Evolutionary conservation across 2,113 vertebrate genomes (phyloP).

Genomic region (Montifringilla adamsi): DNA sequence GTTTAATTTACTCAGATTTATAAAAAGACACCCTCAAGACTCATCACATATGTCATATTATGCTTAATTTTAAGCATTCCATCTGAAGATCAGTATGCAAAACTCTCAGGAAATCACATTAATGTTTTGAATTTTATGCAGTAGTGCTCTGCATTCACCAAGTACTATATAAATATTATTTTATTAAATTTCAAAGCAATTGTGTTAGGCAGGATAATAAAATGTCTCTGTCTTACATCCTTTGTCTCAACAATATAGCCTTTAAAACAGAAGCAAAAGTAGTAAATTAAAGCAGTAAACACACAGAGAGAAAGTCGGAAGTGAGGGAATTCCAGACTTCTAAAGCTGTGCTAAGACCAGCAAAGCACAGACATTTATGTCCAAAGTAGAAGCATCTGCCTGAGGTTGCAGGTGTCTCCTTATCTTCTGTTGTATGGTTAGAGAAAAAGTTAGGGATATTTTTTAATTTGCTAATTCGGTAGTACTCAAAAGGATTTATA

Average conservation of each 20-base stretch:
- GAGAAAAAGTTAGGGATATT: neutral
- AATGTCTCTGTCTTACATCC: neutral
- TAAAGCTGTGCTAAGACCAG: neutral
- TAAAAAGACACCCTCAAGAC: constrained; percentile 37
- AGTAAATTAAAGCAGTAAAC: neutral
- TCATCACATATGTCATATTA: constrained; percentile 11
- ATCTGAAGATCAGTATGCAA: neutral
- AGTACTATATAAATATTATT: constrained; percentile 27
- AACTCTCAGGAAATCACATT: neutral
- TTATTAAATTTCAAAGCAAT: constrained; percentile 33
- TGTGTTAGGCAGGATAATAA: neutral
- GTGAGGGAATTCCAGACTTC: neutral
- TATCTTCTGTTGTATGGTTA: neutral
- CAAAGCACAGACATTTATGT: neutral
- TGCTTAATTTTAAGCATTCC: constrained; percentile 1
- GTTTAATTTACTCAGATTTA: constrained; percentile 44
- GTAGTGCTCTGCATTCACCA: neutral
- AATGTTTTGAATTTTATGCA: constrained; percentile 10
- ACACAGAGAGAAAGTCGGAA: neutral
- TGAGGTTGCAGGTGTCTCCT: neutral
- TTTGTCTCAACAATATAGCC: neutral
- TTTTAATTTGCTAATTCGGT: neutral
- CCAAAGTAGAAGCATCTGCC: neutral
- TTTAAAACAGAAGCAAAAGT: neutral
- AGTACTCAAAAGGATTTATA: neutral